Conservation (phyloP, 2,113 vertebrate species). For the Symphodus melops region DNA sequence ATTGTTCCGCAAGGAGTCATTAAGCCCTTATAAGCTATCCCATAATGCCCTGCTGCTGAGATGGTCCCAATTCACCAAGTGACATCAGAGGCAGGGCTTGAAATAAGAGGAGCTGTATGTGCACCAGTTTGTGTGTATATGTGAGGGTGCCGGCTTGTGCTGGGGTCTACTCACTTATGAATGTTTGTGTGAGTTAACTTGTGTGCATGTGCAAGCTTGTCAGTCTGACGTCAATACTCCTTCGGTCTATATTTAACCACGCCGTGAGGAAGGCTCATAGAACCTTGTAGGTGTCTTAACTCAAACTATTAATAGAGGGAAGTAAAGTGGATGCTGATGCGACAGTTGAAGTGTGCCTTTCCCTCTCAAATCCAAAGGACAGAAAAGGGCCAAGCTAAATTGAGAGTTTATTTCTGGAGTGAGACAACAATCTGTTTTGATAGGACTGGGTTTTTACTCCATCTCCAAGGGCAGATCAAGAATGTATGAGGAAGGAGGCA, state of each 20-base stretch:
- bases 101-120: constrained; percentile 34
- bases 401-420: constrained; percentile 31
- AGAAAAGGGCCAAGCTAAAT: background rate
- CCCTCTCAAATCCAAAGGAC: background rate
- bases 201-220: constrained; percentile 28
- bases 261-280: constrained; percentile 56
- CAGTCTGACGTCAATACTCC: constrained; percentile 75
- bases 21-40: constrained; percentile 64
- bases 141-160: constrained; percentile 1
- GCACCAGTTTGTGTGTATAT: constrained; percentile 7
- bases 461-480: background rate
- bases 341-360: constrained; percentile 56
- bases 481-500: constrained; percentile 6
- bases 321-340: constrained; percentile 41
- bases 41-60: constrained; percentile 61
- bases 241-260: constrained; percentile 70
- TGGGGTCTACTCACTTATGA: constrained; percentile 10
- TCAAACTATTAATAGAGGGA: constrained; percentile 59
- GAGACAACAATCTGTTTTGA: background rate
- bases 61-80: constrained; percentile 71
- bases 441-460: background rate
- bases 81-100: constrained; percentile 69
- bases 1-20: constrained; percentile 53
- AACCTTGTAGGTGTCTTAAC: constrained; percentile 70
- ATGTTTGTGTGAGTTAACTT: constrained; percentile 14